Percentiles rank a stretch among this genome's conserved stretches.
Conservation (phyloP, 2,797 vertebrate species). For the Selene dorsalis region DNA sequence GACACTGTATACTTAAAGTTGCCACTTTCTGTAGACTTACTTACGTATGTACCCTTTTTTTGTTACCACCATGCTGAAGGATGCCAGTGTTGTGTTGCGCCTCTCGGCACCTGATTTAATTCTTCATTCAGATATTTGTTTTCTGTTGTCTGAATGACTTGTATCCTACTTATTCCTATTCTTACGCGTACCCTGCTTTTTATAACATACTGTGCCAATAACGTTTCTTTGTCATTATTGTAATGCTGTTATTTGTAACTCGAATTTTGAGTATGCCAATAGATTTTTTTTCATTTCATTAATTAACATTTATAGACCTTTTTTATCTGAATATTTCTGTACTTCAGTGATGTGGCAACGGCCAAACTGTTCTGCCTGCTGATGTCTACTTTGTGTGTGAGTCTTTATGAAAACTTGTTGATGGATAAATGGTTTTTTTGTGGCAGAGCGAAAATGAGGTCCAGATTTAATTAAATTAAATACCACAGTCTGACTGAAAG, state of each 20-base stretch:
- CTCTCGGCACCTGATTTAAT: constrained; percentile 27
- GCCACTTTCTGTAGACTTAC: constrained; percentile 10
- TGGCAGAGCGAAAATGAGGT: constrained; percentile 72
- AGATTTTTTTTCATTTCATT: constrained; percentile 9
- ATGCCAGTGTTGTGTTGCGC: background rate
- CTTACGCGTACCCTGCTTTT: constrained; percentile 48
- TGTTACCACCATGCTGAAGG: constrained; percentile 15
- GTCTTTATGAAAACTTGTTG: constrained; percentile 54
- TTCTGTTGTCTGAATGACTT: constrained; percentile 26
- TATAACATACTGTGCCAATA: constrained; percentile 69
- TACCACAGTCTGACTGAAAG: constrained; percentile 41
- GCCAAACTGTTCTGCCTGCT: constrained; percentile 59
- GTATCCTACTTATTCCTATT: constrained; percentile 27
- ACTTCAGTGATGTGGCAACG: constrained; percentile 46
- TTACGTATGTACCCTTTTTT: constrained; percentile 15
- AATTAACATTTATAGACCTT: constrained; percentile 17
- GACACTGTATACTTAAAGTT: constrained; percentile 13
- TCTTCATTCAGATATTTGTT: constrained; percentile 46
- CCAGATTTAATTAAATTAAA: constrained; percentile 77
- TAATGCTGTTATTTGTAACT: constrained; percentile 34
- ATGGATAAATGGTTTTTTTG: constrained; percentile 48
- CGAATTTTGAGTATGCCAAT: constrained; percentile 15
- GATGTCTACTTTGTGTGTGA: constrained; percentile 49
- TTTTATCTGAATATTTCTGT: constrained; percentile 49
- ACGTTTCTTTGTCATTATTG: constrained; percentile 36